A percentile compares a stretch with the other conserved stretches of the same genome.
phyloP scores from a whole-genome alignment of 1,140 invertebrate species.

The Hylaeus volcanicus region DNA sequence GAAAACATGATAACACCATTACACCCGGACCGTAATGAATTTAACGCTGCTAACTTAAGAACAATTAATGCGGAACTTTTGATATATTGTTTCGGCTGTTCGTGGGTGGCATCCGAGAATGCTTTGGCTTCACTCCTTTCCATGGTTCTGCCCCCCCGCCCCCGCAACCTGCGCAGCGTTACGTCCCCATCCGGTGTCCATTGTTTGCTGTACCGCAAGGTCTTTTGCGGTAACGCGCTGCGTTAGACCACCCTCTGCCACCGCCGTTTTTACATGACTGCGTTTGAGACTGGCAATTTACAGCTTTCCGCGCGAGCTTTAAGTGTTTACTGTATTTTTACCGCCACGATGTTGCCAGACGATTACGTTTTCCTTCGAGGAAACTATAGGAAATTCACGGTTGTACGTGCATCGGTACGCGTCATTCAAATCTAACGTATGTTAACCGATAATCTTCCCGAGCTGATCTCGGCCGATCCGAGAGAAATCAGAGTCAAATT shows the following conservation, averaged over 20 bases:
- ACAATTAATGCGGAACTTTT: constrained; percentile 68
- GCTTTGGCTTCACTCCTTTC: constrained; percentile 29
- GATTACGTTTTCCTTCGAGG: no score
- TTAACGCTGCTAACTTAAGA: constrained; percentile 65
- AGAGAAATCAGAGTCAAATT: background rate
- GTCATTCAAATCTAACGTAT: no score
- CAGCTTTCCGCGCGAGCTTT: background rate
- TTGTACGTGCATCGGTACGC: no score
- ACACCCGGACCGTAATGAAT: constrained; percentile 58
- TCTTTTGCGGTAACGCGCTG: constrained; percentile 19
- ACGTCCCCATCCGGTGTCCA: constrained; percentile 10
- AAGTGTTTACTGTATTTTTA: background rate
- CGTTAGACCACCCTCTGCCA: constrained; percentile 1
- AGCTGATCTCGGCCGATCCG: background rate
- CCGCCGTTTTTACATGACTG: background rate
- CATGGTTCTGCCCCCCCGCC: background rate
- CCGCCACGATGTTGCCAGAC: no score
- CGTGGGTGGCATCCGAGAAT: constrained; percentile 54
- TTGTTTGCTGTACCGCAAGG: constrained; percentile 36
- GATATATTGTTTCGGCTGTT: constrained; percentile 60
- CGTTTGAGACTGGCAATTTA: constrained; percentile 24
- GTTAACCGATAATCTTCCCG: no score
- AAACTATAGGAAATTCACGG: no score
- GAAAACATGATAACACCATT: constrained; percentile 68
- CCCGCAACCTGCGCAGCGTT: background rate